These are phyloP conservation scores for Conomelus anceps DNA, from an alignment of 2,888 invertebrate species.

Conservation along the genomic window DNA sequence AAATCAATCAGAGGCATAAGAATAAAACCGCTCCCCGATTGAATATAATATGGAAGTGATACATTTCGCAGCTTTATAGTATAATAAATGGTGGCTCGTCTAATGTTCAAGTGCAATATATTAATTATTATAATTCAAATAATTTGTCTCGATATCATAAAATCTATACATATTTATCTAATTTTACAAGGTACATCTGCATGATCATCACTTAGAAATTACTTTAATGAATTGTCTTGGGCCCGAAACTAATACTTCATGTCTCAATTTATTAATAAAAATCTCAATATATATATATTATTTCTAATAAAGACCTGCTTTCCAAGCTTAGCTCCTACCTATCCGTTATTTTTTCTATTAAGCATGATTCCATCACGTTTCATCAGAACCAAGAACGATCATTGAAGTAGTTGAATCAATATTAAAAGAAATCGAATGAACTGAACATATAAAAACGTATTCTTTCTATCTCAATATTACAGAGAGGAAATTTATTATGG, in stretches of 20 bases:
- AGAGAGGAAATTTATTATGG: too few species aligned
- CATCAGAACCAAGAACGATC: too few species aligned
- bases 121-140: not conserved
- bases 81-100: not conserved
- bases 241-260: not conserved
- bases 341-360: not conserved
- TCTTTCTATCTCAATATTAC: too few species aligned
- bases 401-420: too few species aligned
- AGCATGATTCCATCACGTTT: not conserved
- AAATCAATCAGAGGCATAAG: not conserved
- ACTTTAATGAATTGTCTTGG: not conserved
- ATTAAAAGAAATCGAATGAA: too few species aligned
- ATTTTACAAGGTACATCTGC: not conserved
- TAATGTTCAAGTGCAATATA: not conserved
- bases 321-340: not conserved
- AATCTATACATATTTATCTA: not conserved
- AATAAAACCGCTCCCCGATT: not conserved
- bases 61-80: too few species aligned
- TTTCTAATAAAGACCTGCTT: not conserved
- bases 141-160: not conserved
- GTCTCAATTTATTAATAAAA: not conserved
- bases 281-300: not conserved
- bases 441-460: too few species aligned
- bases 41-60: not conserved
- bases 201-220: not conserved